Evolutionary conservation across 2,113 vertebrate species (phyloP).

Genomic region (Vidua chalybeata): DNA sequence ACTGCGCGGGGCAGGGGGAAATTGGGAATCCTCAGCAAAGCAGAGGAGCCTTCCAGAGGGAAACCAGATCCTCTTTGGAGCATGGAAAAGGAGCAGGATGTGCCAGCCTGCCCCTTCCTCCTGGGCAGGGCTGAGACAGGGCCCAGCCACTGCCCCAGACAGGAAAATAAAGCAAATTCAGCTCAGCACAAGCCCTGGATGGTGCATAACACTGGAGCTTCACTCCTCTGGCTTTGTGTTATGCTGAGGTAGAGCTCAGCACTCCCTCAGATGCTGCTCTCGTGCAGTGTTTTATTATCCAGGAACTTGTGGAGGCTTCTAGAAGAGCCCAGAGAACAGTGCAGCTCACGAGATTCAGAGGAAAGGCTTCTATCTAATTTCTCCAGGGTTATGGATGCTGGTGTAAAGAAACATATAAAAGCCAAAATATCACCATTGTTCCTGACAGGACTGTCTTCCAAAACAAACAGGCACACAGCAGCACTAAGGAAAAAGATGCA

Average conservation of each 20-base stretch:
- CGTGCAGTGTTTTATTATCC: background rate
- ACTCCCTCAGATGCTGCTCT: background rate
- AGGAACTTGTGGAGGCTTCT: background rate
- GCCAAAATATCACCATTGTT: background rate
- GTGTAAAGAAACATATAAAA: background rate
- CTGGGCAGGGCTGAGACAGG: background rate
- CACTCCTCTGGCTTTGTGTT: background rate
- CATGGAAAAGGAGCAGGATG: background rate
- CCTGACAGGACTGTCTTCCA: background rate
- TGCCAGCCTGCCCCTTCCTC: background rate
- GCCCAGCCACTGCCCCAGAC: background rate
- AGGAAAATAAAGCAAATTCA: background rate
- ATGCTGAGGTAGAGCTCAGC: background rate
- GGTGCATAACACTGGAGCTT: accelerated
- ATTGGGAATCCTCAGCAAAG: background rate
- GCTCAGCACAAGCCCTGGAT: background rate
- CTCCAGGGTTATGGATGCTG: background rate
- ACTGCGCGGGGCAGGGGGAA: background rate
- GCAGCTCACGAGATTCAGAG: background rate
- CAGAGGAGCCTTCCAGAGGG: background rate
- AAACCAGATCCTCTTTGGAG: background rate
- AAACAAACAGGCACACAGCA: background rate
- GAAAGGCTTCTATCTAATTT: background rate
- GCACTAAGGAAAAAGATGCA: background rate
- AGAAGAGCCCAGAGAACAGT: background rate